Base-by-base conservation (phyloP, 2,113 vertebrate species). In the Tachuris rubrigastra region DNA sequence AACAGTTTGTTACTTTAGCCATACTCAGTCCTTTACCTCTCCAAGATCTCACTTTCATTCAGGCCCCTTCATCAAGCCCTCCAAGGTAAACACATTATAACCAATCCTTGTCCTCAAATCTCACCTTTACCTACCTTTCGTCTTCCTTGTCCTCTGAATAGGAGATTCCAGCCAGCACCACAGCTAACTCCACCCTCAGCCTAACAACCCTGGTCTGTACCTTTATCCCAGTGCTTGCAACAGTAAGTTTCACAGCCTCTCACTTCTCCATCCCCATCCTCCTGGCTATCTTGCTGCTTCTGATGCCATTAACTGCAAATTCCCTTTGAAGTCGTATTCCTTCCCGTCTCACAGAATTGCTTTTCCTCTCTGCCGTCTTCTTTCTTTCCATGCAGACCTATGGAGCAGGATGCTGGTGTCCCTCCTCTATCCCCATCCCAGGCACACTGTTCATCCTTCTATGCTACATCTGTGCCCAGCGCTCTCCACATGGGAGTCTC, bases 341-440 rank as follows among this genome's bases (percentile, higher is more conserved):
- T 25, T 76, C 12, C 24, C 10, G 6, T 39, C 14, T 39, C 30
- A 42, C 0, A 0, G 41, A 90, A 63, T 44, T 2, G 0, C 14
- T 92, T 90, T 68, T 90, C 44, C 22, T 60, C 49, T 90, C 42
- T 69, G 49, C 31, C 53, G 22, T 33, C 24, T 83, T 75, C 62
- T 90, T 62, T 28, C 33, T 65, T 87, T 93, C 71, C 65, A 62
- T 19, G 52, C 9, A 74, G 50, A 42, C 10, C 19, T 3, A 14
- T 67, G 30, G 33, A 85, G 14, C 33, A 72, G 23, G 47, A 56
- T 12, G 12, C 20, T 27, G 24, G 27, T 50, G 44, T 35, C 42
- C 31, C 71, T 37, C n/a, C 49, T 66, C 77, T 52, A n/a, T 49
- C 31, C n/a, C 30, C 39, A 63, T 4, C 11, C 5, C 10, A 59